These are phyloP conservation scores for Sinotaia quadrata DNA, from an alignment of 2,888 invertebrate species.

Conservation along the genomic window DNA sequence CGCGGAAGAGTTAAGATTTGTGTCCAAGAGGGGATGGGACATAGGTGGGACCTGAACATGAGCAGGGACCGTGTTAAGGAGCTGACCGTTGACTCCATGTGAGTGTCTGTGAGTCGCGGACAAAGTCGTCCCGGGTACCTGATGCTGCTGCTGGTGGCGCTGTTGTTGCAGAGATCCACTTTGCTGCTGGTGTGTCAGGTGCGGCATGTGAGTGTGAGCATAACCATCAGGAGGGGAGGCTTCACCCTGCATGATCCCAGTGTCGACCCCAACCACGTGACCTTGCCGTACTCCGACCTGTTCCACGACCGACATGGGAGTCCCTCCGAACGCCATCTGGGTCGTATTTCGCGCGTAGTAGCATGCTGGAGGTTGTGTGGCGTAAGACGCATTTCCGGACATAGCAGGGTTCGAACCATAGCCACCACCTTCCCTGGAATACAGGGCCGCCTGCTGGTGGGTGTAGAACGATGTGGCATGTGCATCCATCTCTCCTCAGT, in stretches of 20 bases:
- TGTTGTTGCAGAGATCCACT: constrained; percentile 9
- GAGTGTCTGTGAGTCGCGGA: neutral
- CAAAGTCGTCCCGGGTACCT: neutral
- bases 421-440: constrained; percentile 44
- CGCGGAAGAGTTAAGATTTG: constrained; percentile 3
- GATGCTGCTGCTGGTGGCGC: constrained; percentile 1
- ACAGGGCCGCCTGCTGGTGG: constrained; percentile 44
- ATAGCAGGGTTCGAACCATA: neutral
- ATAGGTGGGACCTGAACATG: constrained; percentile 1
- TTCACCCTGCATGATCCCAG: constrained; percentile 18
- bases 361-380: constrained; percentile 47
- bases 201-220: constrained; percentile 22
- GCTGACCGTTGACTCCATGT: neutral
- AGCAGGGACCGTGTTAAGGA: constrained; percentile 5
- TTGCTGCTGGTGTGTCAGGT: constrained; percentile 22
- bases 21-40: neutral
- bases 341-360: constrained; percentile 51
- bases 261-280: constrained; percentile 28
- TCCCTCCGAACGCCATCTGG: constrained; percentile 56
- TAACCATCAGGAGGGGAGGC: constrained; percentile 28
- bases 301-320: constrained; percentile 65
- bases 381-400: constrained; percentile 33
- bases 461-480: constrained; percentile 27
- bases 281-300: constrained; percentile 40
- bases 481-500: neutral